Evolutionary conservation across 2,113 vertebrate genomes (phyloP), one percentile per base, ranked within the genome.

Genomic region (Abramis brama): DNA sequence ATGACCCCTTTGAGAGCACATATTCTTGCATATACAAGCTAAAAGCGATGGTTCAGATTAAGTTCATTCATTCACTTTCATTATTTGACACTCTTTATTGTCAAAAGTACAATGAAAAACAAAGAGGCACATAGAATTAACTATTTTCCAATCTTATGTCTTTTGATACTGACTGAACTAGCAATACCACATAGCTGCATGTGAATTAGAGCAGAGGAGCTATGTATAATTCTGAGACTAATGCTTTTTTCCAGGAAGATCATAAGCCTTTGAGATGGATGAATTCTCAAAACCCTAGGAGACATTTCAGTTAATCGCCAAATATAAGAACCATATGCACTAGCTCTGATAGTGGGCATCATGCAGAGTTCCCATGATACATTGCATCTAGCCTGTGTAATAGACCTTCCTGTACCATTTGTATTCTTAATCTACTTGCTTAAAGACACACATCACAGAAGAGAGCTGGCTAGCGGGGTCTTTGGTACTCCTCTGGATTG

Each of bases 291-390:
- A 85, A 80, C 30, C 74, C 25, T 47, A 57, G 11, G 30, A 81
- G 57, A 68, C 68, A 85, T 79, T 55, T 57, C 30, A 66, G 70
- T 47, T 88, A 74, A 66, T 68, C 75, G 21, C 45, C 10, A 36
- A 33, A 79, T 70, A 77, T 86, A 33, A 70, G 27, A 79, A 85
- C 79, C 74, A 87, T 84, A 50, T 36, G n/a, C 57, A 76, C 36
- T 3, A n/a, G 36, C 23, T 27, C 30, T 55, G n/a, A 43, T 15
- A 60, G 50, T 13, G 19, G 50, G 64, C 9, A 82, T 11, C 43
- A 74, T n/a, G 13, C 7, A 23, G 43, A 17, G 7, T 70, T 76
- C 60, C 71, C 43, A 76, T 47, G 23, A 30, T 71, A 7, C 70
- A 82, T 10, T 47, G 15, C 11, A 27, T 62, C 21, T 73, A 81